Percentiles rank a stretch among this genome's conserved stretches.
phyloP scores from a whole-genome alignment of 1,140 invertebrate genomes.

The Drosophila nebulosa region DNA sequence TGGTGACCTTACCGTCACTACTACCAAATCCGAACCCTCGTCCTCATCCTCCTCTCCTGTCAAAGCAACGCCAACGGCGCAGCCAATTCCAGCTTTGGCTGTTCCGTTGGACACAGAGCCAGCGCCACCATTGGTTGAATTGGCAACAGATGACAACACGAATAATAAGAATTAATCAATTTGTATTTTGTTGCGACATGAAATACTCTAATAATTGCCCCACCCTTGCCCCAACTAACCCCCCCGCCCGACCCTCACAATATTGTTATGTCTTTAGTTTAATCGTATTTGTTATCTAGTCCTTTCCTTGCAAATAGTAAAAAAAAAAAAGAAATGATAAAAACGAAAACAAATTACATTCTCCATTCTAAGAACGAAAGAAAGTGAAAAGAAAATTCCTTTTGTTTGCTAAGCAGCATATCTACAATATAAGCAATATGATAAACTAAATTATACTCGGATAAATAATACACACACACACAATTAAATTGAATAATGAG shows the following conservation, averaged over 20 bases:
- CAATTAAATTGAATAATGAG: neutral
- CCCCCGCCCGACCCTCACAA: neutral
- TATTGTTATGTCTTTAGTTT: conserved; percentile 16
- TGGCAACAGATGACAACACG: conserved; percentile 28
- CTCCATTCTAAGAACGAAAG: conserved; percentile 6
- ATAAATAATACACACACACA: conserved; percentile 1
- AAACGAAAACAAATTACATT: conserved; percentile 9
- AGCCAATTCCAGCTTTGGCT: conserved; percentile 3
- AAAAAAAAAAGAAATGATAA: neutral
- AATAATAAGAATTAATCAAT: neutral
- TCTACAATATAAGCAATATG: conserved; percentile 32
- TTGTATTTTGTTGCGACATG: conserved; percentile 17
- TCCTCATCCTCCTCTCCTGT: neutral
- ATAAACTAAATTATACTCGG: conserved; percentile 10
- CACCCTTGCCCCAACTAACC: neutral
- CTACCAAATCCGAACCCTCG: neutral
- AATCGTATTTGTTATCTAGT: conserved; percentile 50
- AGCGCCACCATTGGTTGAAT: conserved; percentile 32
- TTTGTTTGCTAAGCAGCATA: conserved; percentile 43
- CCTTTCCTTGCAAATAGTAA: conserved; percentile 21
- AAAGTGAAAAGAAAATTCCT: conserved; percentile 24
- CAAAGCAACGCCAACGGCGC: conserved; percentile 9
- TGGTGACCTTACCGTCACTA: neutral
- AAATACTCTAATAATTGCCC: conserved; percentile 29
- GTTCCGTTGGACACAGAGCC: conserved; percentile 14